phyloP scores from a whole-genome alignment of 2,888 invertebrate species.

The Drosophila putrida region DNA sequence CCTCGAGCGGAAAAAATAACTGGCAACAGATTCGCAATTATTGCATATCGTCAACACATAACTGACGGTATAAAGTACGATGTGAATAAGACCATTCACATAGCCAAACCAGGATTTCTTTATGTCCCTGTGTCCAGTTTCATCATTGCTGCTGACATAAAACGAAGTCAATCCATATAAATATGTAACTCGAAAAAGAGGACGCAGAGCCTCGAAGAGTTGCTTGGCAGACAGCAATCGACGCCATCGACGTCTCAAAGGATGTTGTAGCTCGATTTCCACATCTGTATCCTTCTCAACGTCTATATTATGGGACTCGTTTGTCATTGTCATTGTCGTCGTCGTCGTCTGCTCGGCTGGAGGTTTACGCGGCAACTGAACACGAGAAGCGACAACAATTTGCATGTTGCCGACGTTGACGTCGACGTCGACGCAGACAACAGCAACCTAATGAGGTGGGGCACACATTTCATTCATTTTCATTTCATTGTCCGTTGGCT shows the following conservation, averaged over 20 bases:
- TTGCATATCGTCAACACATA: conserved; percentile 80
- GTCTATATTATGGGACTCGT: conserved; percentile 44
- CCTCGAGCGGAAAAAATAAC: conserved; percentile 83
- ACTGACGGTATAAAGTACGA: conserved; percentile 72
- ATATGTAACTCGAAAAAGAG: conserved; percentile 78
- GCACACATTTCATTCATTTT: conserved; percentile 39
- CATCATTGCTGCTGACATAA: conserved; percentile 59
- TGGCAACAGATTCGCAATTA: conserved; percentile 83
- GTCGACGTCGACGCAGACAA: background rate
- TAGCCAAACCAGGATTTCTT: conserved; percentile 79
- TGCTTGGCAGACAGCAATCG: conserved; percentile 77
- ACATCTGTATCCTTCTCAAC: conserved; percentile 40
- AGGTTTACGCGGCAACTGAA: conserved; percentile 69
- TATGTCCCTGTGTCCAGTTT: conserved; percentile 63
- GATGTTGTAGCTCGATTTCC: conserved; percentile 35
- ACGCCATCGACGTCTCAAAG: conserved; percentile 54
- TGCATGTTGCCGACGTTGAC: conserved; percentile 43
- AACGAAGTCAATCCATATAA: conserved; percentile 83
- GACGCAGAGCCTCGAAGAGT: conserved; percentile 80
- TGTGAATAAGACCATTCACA: conserved; percentile 76
- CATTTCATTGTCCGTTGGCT: conserved; percentile 25
- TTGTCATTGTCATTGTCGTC: conserved; percentile 20
- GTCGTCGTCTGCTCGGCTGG: conserved; percentile 46
- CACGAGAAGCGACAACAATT: conserved; percentile 43
- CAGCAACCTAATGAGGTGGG: conserved; percentile 37